Evolutionary conservation across 2,888 invertebrate species (phyloP).

Genomic region (Clanis bilineata): DNA sequence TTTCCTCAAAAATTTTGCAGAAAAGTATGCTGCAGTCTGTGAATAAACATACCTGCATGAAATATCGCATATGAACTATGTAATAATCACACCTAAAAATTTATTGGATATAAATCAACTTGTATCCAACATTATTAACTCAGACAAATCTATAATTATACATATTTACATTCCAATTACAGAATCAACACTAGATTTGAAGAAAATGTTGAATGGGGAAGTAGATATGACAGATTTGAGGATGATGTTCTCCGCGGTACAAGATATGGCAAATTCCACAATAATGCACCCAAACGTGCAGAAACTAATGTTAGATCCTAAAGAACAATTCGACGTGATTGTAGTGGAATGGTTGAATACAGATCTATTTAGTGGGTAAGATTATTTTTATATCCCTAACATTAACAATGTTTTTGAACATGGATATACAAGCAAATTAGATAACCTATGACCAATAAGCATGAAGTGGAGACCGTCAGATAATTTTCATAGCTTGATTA

Average conservation of each 20-base stretch:
- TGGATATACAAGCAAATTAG: no score
- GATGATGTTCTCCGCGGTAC: slow-evolving; percentile 3
- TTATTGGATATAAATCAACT: no score
- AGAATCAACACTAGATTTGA: slow-evolving; percentile 7
- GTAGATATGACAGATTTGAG: slow-evolving; percentile 9
- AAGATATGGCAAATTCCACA: slow-evolving; percentile 4
- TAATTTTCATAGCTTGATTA: no score
- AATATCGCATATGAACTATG: no score
- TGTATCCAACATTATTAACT: no score
- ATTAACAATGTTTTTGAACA: no score
- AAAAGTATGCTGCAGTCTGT: not conserved
- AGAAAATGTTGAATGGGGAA: slow-evolving; percentile 6
- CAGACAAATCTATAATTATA: no score
- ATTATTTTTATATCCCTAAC: not conserved
- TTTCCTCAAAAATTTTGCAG: no score
- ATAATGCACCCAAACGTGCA: slow-evolving; percentile 15
- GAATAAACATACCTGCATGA: no score
- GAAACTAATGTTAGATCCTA: slow-evolving; percentile 13
- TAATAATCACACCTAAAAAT: not conserved
- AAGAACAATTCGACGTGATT: slow-evolving; percentile 13
- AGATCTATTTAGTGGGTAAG: slow-evolving; percentile 16
- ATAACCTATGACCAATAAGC: no score
- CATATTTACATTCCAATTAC: no score
- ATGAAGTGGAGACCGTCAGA: no score
- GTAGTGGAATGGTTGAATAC: slow-evolving; percentile 17